Evolutionary conservation across 2,113 vertebrate genomes (phyloP).

Genomic region (Synodontis membranacea): DNA sequence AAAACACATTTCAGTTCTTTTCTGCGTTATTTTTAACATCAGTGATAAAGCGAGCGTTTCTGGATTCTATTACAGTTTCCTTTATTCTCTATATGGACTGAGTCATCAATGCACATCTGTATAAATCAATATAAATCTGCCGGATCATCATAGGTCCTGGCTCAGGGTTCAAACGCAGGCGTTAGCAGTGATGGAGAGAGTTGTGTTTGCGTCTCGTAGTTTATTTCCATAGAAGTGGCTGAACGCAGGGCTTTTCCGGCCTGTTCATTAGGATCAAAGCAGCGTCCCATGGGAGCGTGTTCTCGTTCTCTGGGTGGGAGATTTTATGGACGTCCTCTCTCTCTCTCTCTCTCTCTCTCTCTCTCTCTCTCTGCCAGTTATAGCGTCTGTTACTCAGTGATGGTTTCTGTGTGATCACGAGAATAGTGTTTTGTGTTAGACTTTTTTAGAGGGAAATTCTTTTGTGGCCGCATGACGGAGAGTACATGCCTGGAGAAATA

Average conservation of each 20-base stretch:
- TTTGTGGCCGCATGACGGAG: neutral
- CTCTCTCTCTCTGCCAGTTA: constrained; percentile 8
- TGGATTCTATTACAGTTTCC: constrained; percentile 1
- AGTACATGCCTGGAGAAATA: neutral
- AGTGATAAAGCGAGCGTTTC: neutral
- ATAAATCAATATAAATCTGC: constrained; percentile 3
- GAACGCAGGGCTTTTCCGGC: constrained; percentile 25
- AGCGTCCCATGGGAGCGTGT: neutral
- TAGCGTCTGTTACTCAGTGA: neutral
- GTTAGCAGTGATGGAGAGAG: constrained; percentile 2
- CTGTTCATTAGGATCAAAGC: constrained; percentile 36
- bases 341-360: too few species aligned
- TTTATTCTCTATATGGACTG: neutral
- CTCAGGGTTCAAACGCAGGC: constrained; percentile 8
- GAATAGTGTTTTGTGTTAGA: constrained; percentile 6
- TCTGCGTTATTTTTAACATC: neutral
- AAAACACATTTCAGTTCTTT: constrained; percentile 1
- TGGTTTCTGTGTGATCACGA: neutral
- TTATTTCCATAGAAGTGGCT: constrained; percentile 35
- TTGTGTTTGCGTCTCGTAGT: neutral
- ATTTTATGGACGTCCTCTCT: constrained; percentile 22
- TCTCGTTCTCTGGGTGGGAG: neutral
- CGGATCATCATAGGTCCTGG: constrained; percentile 8
- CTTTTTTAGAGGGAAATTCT: neutral
- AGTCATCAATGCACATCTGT: constrained; percentile 13